Conservation (phyloP, 37 sponge, comb jelly and placozoan genomes). For the Lycopodina hypogea region DNA sequence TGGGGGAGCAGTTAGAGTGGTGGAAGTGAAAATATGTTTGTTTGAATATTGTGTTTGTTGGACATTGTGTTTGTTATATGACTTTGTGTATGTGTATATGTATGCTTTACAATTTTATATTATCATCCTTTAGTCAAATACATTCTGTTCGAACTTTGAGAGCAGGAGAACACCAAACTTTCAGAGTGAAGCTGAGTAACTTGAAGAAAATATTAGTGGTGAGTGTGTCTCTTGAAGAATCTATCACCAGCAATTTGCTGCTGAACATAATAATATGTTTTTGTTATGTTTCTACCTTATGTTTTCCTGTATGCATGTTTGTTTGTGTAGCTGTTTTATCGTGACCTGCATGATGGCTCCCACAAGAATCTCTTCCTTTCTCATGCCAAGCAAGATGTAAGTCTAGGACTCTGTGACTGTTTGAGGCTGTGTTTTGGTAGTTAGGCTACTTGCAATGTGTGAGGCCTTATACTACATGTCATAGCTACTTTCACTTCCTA, state of each 20-base stretch:
- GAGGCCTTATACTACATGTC: too few relatives aligned
- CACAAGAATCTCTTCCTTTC: not conserved
- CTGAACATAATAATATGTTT: not conserved
- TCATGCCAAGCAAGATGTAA: conserved; percentile 1
- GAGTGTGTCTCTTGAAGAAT: not conserved
- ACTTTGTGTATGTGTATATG: not conserved
- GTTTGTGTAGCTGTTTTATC: conserved; percentile 20
- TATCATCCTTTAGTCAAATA: conserved; percentile 75
- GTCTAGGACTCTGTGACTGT: not conserved
- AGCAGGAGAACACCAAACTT: conserved; percentile 66
- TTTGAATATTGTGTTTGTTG: too few relatives aligned
- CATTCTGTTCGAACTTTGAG: conserved; percentile 56
- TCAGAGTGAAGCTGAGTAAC: conserved; percentile 64
- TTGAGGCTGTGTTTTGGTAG: too few relatives aligned
- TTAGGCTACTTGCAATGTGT: too few relatives aligned
- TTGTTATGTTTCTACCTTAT: not conserved
- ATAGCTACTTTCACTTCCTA: too few relatives aligned
- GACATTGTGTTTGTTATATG: too few relatives aligned
- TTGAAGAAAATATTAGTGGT: conserved; percentile 52
- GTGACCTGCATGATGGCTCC: conserved; percentile 20
- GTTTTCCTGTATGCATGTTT: not conserved
- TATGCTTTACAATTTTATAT: too few relatives aligned
- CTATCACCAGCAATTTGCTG: not conserved
- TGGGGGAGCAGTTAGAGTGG: too few relatives aligned
- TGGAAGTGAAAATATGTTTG: too few relatives aligned